These are phyloP conservation scores for Rhea americana DNA, from an alignment of 2,113 vertebrate genomes.

Conservation along the genomic window DNA sequence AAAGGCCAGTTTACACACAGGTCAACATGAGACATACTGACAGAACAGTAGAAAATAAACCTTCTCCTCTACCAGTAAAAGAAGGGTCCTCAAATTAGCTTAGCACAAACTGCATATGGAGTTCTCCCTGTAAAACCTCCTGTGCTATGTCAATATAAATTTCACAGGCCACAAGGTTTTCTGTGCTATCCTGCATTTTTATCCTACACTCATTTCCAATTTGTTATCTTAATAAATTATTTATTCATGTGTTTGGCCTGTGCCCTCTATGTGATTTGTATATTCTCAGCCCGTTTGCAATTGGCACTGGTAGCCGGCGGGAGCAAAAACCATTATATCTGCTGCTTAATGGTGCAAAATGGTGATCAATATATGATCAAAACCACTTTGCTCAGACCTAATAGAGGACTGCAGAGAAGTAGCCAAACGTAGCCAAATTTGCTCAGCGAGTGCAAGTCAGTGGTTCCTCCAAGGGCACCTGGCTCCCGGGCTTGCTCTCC, in stretches of 20 bases:
- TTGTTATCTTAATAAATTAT: not conserved
- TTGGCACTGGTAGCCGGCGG: not conserved
- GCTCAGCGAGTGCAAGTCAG: not conserved
- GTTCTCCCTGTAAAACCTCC: not conserved
- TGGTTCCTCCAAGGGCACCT: rapidly evolving
- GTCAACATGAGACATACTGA: not conserved
- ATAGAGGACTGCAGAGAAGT: not conserved
- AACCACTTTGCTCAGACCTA: not conserved
- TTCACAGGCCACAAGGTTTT: not conserved
- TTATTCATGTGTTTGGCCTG: not conserved
- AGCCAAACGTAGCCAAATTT: not conserved
- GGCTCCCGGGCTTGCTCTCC: not conserved
- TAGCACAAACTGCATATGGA: rapidly evolving
- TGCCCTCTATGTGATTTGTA: rapidly evolving
- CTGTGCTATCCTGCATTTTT: not conserved
- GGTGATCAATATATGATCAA: rapidly evolving
- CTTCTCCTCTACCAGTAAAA: not conserved
- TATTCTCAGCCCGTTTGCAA: not conserved
- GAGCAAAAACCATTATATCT: not conserved
- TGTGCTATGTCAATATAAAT: not conserved
- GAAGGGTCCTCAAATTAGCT: not conserved
- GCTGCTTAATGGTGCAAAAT: not conserved
- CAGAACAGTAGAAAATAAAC: not conserved
- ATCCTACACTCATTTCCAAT: not conserved
- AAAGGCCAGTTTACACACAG: not conserved